Evolutionary conservation across 2,797 vertebrate species (phyloP), one percentile per base, ranked within the genome.

Genomic region (Peromyscus eremicus): DNA sequence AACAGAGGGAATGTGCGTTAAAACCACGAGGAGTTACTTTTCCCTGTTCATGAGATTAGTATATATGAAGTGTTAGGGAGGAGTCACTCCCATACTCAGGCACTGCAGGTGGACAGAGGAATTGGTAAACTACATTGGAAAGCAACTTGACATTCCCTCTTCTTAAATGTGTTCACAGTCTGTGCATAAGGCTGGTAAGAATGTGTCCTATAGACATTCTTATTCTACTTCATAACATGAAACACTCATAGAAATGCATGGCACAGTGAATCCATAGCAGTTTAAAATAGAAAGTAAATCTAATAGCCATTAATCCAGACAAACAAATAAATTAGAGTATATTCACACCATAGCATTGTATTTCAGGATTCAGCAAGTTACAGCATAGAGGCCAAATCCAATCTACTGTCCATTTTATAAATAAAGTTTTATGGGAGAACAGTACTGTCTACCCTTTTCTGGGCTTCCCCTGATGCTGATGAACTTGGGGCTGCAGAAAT

Each of bases 131-230:
- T 19, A 32, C 60, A 62, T 57, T 25, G 17, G 68, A 89, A 95
- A 94, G 19, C 70, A 84, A 89, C 40, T 46, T 43, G 40, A 6
- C 5, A 11, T 70, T 49, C 68, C 3, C 40, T 86, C 34, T 71
- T 40, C 46, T 57, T 68, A 68, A 94, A 37, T 23, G 13, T 49
- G 29, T n/a, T 89, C 49, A 84, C 6, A 9, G 46, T 27, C 46
- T 84, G 40, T 52, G 9, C 68, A 29, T 11, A 55, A 97, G 43
- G 21, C 57, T 43, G 27, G 68, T 40, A 70, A 86, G 71, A 94
- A 70, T 90, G 27, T 37, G n/a, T 83, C n/a, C 80, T 95, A 21
- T 27, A 73, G 40, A 96, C 96, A 91, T 55, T 29, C 6, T 84
- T 64, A 3, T 49, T 80, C 23, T 71, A 19, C 25, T 57, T 40